Evolutionary conservation across 1,140 invertebrate genomes (phyloP), one percentile per base, ranked within the genome.

Genomic region (Neotoxoptera formosana): DNA sequence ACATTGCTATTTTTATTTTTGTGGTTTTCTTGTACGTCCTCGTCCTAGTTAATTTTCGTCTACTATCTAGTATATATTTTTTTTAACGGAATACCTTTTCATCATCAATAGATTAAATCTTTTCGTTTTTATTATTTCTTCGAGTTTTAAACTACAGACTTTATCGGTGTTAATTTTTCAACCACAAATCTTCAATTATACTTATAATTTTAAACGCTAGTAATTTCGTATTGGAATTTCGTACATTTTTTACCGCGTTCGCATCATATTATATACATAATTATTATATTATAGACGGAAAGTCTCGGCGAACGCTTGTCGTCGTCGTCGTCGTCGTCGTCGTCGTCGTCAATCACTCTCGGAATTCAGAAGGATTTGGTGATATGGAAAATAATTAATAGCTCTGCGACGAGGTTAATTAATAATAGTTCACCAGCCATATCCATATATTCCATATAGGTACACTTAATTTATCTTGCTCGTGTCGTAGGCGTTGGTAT

Each of bases 361-460:
- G n/a, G n/a, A 53, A 7, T 53, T 53, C 6, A 53, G 51, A 23
- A n/a, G 60, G n/a, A n/a, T 76, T n/a, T 76, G 30, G 60, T 17
- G 60, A n/a, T 76, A 76, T 76, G 60, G 60, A n/a, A 76, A 76
- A 76, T 76, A 76, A 76, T 76, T 76, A 76, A 76, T 76, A 76
- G 60, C 60, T 76, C 17, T 76, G n/a, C n/a, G n/a, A n/a, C n/a
- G 60, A 17, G 30, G 60, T 76, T 76, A 76, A 76, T 76, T 76
- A 76, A 76, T 34, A 76, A 76, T 34, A 76, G n/a, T n/a, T 76
- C 30, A n/a, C 60, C 60, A 67, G 30, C 60, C 60, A 76, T n/a
- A n/a, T 76, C 60, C 30, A n/a, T 67, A n/a, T n/a, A n/a, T n/a
- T n/a, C n/a, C n/a, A n/a, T n/a, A n/a, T n/a, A n/a, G n/a, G n/a